Percentiles rank a stretch among this genome's conserved stretches.
phyloP scores from a whole-genome alignment of 1,140 invertebrate genomes.

The Chironomus striatipennis region DNA sequence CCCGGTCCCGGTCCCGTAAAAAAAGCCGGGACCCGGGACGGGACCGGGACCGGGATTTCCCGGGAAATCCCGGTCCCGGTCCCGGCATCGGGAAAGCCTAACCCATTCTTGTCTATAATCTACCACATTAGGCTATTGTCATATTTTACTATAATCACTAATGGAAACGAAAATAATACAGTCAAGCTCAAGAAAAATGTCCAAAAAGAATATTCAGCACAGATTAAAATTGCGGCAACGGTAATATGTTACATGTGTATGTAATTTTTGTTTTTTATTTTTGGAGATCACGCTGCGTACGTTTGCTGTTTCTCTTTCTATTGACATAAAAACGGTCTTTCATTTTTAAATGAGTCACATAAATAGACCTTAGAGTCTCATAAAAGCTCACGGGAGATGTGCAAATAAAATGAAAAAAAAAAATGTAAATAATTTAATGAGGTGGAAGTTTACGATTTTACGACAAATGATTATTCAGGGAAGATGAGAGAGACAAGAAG shows the following conservation, averaged over 20 bases:
- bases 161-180: not conserved
- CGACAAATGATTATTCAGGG: too few relatives aligned
- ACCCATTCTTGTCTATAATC: not conserved
- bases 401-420: too few relatives aligned
- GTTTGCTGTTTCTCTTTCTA: not conserved
- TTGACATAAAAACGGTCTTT: not conserved
- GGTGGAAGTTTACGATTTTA: too few relatives aligned
- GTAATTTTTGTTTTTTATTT: not conserved
- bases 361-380: not conserved
- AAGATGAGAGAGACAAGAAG: too few relatives aligned
- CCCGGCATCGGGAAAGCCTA: too few relatives aligned
- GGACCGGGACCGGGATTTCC: too few relatives aligned
- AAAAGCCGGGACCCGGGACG: too few relatives aligned
- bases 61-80: too few relatives aligned
- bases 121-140: not conserved
- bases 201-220: not conserved
- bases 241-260: not conserved
- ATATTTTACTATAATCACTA: not conserved
- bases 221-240: slow-evolving; percentile 6
- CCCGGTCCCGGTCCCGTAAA: too few relatives aligned
- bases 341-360: not conserved
- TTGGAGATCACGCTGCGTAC: not conserved
- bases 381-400: not conserved
- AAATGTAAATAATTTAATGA: too few relatives aligned
- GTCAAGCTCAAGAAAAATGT: not conserved